A percentile compares a stretch with the other conserved stretches of the same genome.
Evolutionary conservation across 2,113 vertebrate genomes (phyloP).

Genomic region (Pantherophis guttatus): DNA sequence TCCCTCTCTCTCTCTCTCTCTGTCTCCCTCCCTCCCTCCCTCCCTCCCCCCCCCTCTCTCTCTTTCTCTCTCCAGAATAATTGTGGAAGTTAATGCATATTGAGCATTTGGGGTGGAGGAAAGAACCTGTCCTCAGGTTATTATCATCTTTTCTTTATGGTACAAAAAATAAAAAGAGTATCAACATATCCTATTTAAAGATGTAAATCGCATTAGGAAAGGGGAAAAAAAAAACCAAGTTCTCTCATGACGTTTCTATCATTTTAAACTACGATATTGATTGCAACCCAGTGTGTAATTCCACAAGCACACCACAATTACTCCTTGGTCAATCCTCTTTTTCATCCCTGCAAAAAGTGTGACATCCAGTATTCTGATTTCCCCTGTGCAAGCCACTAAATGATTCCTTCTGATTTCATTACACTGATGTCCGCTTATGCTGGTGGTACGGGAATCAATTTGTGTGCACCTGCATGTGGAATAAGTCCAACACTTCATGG

Average conservation of each 20-base stretch:
- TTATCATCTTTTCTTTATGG: neutral
- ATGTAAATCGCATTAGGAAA: neutral
- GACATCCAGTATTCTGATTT: neutral
- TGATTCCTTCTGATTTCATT: neutral
- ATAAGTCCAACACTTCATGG: neutral
- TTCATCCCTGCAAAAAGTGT: neutral
- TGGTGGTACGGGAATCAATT: neutral
- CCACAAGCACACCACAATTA: neutral
- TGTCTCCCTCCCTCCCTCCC: rapidly evolving
- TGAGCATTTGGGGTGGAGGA: neutral
- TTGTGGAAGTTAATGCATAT: neutral
- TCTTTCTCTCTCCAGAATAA: neutral
- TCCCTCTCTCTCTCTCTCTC: no score
- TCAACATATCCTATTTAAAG: neutral
- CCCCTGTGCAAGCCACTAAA: neutral
- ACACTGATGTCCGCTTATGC: neutral
- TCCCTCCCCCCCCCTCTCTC: no score
- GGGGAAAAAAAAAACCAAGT: neutral
- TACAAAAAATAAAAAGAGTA: neutral
- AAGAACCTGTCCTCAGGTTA: neutral
- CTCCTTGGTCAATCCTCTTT: neutral
- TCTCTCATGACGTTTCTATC: neutral
- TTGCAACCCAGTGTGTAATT: neutral
- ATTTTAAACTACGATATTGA: neutral
- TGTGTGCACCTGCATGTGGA: neutral